These are phyloP conservation scores for Remorina albescens DNA, from an alignment of 2,797 vertebrate species.

Conservation along the genomic window DNA sequence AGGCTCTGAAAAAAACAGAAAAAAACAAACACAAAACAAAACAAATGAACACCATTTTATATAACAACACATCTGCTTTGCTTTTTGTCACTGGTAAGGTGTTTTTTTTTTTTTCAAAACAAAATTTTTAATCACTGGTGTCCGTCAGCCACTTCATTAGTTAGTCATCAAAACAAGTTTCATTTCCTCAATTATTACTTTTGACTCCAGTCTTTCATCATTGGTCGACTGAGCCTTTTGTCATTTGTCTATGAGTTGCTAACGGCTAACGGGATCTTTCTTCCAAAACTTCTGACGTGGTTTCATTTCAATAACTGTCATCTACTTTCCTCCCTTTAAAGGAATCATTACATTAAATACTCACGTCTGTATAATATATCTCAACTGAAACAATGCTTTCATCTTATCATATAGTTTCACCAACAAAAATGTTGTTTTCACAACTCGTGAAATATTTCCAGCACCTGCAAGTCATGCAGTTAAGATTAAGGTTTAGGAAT, in stretches of 20 bases:
- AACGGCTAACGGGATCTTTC: not conserved
- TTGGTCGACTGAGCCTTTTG: not conserved
- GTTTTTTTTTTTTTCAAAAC: not conserved
- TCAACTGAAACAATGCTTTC: not conserved
- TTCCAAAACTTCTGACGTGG: not conserved
- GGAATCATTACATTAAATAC: not conserved
- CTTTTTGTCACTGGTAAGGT: not conserved
- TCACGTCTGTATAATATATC: not conserved
- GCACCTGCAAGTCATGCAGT: conserved; percentile 77
- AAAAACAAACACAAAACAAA: no score
- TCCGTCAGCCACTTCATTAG: not conserved
- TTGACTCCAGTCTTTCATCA: not conserved
- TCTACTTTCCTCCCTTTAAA: not conserved
- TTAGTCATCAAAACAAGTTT: not conserved
- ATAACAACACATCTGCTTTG: not conserved
- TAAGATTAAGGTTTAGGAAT: conserved; percentile 80
- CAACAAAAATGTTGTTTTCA: conserved; percentile 39
- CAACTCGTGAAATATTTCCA: conserved; percentile 55
- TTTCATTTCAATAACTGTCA: not conserved
- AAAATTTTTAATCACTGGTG: not conserved
- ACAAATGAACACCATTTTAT: conserved; percentile 41
- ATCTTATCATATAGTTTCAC: not conserved
- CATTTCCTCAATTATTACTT: not conserved
- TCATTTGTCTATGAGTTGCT: not conserved
- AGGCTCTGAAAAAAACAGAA: conserved; percentile 86